A percentile compares a stretch with the other conserved stretches of the same genome.
Conservation (phyloP, 2,888 invertebrate genomes). For the Eurytoma californica region DNA sequence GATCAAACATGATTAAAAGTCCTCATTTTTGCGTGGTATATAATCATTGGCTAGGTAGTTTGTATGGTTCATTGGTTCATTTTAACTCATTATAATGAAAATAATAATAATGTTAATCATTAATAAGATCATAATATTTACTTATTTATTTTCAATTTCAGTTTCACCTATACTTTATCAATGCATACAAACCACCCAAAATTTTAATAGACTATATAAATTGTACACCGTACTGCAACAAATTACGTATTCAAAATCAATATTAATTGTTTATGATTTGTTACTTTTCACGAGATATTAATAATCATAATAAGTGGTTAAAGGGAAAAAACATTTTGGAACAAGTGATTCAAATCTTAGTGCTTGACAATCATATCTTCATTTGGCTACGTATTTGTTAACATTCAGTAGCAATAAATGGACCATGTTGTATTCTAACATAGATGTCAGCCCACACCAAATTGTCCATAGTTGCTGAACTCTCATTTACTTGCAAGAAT, state of each 20-base stretch:
- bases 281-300: constrained; percentile 38
- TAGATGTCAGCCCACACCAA: constrained; percentile 75
- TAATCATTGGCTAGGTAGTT: constrained; percentile 63
- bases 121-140: background rate
- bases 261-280: constrained; percentile 17
- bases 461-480: constrained; percentile 68
- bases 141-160: background rate
- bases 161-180: constrained; percentile 39
- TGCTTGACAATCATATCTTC: constrained; percentile 32
- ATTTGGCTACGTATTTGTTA: constrained; percentile 66
- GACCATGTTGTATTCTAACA: constrained; percentile 74
- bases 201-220: constrained; percentile 68
- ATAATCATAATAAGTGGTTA: constrained; percentile 25
- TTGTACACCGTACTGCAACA: constrained; percentile 68
- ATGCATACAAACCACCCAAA: constrained; percentile 66
- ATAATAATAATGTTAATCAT: background rate
- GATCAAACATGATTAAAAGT: constrained; percentile 72
- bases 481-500: constrained; percentile 47
- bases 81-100: background rate
- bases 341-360: constrained; percentile 46
- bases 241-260: constrained; percentile 60
- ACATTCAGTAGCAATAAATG: constrained; percentile 70
- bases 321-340: constrained; percentile 23
- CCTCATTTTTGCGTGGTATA: constrained; percentile 69
- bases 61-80: constrained; percentile 43